Evolutionary conservation across 2,797 vertebrate genomes (phyloP).

Genomic region (Salarias fasciatus): DNA sequence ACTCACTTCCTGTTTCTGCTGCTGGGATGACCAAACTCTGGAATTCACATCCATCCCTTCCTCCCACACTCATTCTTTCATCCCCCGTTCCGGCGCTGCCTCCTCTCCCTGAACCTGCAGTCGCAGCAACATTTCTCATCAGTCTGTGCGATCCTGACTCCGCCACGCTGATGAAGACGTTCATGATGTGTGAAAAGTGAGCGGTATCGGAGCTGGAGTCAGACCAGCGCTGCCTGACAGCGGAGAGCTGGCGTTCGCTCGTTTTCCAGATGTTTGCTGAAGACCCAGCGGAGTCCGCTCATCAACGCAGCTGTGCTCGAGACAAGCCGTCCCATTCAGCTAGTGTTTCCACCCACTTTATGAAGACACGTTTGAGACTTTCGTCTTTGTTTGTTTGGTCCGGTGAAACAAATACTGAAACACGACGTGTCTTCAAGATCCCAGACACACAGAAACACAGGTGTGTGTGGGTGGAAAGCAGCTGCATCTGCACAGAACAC

Average conservation of each 20-base stretch:
- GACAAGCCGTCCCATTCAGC: conserved; percentile 27
- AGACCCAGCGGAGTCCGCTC: conserved; percentile 13
- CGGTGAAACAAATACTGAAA: conserved; percentile 21
- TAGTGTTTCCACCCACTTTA: conserved; percentile 26
- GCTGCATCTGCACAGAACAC: too few relatives aligned
- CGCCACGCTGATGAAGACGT: background rate
- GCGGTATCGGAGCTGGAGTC: too few relatives aligned
- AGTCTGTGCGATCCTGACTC: background rate
- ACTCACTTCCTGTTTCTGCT: conserved; percentile 82
- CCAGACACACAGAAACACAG: too few relatives aligned
- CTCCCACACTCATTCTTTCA: conserved; percentile 39
- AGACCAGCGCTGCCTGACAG: too few relatives aligned
- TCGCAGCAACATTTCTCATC: conserved; percentile 2
- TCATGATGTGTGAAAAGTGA: background rate
- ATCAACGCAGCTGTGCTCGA: conserved; percentile 47
- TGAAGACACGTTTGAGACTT: conserved; percentile 20
- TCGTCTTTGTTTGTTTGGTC: conserved; percentile 15
- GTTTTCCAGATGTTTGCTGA: conserved; percentile 11
- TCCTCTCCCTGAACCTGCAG: background rate
- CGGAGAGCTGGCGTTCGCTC: background rate
- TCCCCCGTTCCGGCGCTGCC: conserved; percentile 24
- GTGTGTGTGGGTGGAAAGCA: conserved; percentile 1
- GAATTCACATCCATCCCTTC: conserved; percentile 60
- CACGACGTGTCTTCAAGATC: background rate
- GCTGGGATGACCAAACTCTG: conserved; percentile 68